Percentiles rank a stretch among this genome's conserved stretches.
Evolutionary conservation across 2,888 invertebrate species (phyloP).

Genomic region (Ichneumon xanthorius): DNA sequence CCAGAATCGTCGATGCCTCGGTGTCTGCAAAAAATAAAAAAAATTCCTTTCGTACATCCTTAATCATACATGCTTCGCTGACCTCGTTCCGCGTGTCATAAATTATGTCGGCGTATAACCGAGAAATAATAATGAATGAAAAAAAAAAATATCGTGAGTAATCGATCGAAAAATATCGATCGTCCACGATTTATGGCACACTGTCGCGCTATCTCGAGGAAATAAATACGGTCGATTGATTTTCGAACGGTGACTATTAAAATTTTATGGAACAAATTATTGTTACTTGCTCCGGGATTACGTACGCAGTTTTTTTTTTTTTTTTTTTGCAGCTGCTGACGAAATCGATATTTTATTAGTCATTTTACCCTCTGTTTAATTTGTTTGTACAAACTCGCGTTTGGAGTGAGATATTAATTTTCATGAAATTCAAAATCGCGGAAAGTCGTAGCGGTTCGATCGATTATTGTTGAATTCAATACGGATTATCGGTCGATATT

Average conservation of each 20-base stretch:
- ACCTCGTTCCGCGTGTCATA: not conserved
- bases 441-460: no score
- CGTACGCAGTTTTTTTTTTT: no score
- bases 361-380: no score
- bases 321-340: no score
- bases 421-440: no score
- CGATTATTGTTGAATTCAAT: no score
- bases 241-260: not conserved
- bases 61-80: not conserved
- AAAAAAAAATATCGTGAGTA: constrained; percentile 13
- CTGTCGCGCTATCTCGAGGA: not conserved
- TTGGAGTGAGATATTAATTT: no score
- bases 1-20: constrained; percentile 88
- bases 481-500: no score
- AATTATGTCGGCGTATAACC: constrained; percentile 5
- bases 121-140: not conserved
- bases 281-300: no score
- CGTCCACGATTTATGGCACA: not conserved
- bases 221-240: not conserved
- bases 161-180: constrained; percentile 21
- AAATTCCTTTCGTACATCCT: not conserved
- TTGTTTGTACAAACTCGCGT: no score
- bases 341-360: no score
- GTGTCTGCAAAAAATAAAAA: constrained; percentile 85
- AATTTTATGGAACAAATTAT: not conserved